Conservation (phyloP, 1,140 invertebrate genomes). For the Drosophila oshimai region DNA sequence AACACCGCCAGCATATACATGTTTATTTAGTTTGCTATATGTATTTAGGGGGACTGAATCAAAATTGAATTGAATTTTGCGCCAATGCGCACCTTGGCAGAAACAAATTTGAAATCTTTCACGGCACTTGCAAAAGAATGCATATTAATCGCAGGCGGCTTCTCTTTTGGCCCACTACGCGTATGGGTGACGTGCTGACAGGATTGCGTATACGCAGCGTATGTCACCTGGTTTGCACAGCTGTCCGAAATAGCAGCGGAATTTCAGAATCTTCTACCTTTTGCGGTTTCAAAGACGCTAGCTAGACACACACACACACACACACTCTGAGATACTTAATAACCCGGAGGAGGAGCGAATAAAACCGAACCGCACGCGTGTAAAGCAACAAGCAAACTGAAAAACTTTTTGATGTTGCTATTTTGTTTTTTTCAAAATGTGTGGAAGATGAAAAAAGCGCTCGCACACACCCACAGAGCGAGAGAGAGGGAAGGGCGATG, state of each 20-base stretch:
- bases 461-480: slow-evolving; percentile 20
- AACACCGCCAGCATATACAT: slow-evolving; percentile 15
- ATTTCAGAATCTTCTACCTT: slow-evolving; percentile 66
- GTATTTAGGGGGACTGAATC: neutral
- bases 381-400: slow-evolving; percentile 80
- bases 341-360: neutral
- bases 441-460: slow-evolving; percentile 69
- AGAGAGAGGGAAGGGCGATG: slow-evolving; percentile 1
- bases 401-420: slow-evolving; percentile 78
- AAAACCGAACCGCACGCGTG: slow-evolving; percentile 69
- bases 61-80: slow-evolving; percentile 2
- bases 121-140: slow-evolving; percentile 21
- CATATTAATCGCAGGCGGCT: neutral
- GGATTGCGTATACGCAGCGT: slow-evolving; percentile 66
- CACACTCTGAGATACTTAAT: neutral
- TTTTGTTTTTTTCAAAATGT: slow-evolving; percentile 70
- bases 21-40: slow-evolving; percentile 1
- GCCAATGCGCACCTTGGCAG: slow-evolving; percentile 44
- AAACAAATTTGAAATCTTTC: slow-evolving; percentile 24
- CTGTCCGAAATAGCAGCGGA: slow-evolving; percentile 55
- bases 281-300: slow-evolving; percentile 31
- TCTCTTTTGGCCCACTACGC: neutral
- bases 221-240: slow-evolving; percentile 54
- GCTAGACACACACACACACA: no score
- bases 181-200: slow-evolving; percentile 22